Conservation (phyloP, 2,797 vertebrate species). For the Denticeps clupeoides region DNA sequence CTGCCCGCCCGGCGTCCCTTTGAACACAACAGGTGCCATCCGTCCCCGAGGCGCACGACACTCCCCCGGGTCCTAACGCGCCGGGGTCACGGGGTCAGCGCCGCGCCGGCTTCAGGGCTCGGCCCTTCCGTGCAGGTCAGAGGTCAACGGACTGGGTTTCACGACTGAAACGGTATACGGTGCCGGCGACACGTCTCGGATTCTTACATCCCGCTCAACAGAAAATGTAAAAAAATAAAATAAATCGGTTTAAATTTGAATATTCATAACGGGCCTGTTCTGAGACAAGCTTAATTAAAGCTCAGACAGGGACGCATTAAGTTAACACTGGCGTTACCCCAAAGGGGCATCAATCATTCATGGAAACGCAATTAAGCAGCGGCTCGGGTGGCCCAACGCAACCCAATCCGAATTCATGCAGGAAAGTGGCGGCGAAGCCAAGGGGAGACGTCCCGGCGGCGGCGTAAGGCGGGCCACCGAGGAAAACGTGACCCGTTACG, state of each 20-base stretch:
- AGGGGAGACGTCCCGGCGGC: conserved; percentile 24
- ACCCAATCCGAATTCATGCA: conserved; percentile 54
- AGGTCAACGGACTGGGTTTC: too few species aligned
- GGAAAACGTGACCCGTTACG: too few species aligned
- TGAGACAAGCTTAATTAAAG: conserved; percentile 58
- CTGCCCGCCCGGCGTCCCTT: conserved; percentile 26
- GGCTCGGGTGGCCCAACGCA: conserved; percentile 48
- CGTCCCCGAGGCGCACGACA: conserved; percentile 36
- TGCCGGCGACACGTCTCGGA: too few species aligned
- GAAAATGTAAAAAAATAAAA: too few species aligned
- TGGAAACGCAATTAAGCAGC: conserved; percentile 55
- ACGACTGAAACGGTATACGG: too few species aligned
- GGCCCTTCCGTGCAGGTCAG: too few species aligned
- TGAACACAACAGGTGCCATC: conserved; percentile 53
- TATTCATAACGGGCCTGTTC: background rate
- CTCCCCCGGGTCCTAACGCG: conserved; percentile 34
- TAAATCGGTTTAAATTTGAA: too few species aligned
- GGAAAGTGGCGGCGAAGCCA: conserved; percentile 36
- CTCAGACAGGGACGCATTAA: conserved; percentile 48
- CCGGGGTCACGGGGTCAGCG: background rate
- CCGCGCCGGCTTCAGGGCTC: too few species aligned
- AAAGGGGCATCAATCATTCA: conserved; percentile 57
- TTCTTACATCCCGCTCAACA: too few species aligned
- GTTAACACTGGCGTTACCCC: conserved; percentile 50
- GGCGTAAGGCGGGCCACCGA: too few species aligned